A percentile compares a stretch with the other conserved stretches of the same genome.
Evolutionary conservation across 2,113 vertebrate genomes (phyloP).

Genomic region (Neogobius melanostomus): DNA sequence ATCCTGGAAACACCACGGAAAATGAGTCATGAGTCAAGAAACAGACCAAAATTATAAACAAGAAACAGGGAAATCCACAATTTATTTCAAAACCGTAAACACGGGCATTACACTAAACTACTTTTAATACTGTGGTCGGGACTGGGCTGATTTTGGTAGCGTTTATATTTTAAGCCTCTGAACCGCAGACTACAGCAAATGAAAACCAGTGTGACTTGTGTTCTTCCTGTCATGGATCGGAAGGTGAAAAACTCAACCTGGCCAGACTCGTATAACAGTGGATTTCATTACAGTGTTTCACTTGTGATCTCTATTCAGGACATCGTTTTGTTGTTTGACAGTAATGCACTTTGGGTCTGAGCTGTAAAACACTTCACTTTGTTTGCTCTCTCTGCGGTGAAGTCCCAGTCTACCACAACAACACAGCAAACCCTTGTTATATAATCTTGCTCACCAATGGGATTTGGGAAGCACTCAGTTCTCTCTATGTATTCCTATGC

Average conservation of each 20-base stretch:
- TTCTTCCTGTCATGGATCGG: conserved; percentile 7
- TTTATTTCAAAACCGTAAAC: conserved; percentile 46
- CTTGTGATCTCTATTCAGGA: background rate
- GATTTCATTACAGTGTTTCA: background rate
- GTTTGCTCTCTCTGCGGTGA: conserved; percentile 1
- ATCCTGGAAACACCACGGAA: conserved; percentile 77
- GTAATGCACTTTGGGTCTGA: background rate
- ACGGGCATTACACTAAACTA: conserved; percentile 22
- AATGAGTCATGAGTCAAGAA: conserved; percentile 35
- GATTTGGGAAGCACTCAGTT: too few species aligned
- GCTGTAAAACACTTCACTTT: conserved; percentile 5
- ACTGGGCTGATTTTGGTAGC: conserved; percentile 45
- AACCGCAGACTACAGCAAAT: conserved; percentile 37
- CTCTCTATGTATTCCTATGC: too few species aligned
- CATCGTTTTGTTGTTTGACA: background rate
- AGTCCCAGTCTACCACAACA: conserved; percentile 24
- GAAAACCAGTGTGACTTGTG: conserved; percentile 44
- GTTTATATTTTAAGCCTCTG: conserved; percentile 34
- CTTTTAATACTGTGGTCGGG: conserved; percentile 29
- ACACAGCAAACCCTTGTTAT: conserved; percentile 16
- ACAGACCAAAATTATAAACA: conserved; percentile 38
- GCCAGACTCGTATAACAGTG: conserved; percentile 8
- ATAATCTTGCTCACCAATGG: conserved; percentile 13
- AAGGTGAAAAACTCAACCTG: conserved; percentile 1
- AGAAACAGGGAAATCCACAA: conserved; percentile 47